Conservation (phyloP, 2,797 vertebrate genomes). For the Silurus aristotelis region DNA sequence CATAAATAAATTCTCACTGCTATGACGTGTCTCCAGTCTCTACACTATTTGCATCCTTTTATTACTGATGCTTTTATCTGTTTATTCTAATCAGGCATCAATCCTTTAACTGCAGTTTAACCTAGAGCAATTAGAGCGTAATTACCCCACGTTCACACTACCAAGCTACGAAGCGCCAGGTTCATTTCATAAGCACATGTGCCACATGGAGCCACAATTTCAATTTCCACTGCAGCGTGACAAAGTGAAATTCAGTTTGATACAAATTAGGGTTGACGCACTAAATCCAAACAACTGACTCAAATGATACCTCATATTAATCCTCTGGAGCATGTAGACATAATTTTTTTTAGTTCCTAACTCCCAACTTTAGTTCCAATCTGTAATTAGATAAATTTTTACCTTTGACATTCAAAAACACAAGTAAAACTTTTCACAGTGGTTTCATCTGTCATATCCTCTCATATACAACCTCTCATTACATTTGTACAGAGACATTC, state of each 20-base stretch:
- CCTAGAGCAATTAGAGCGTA: slow-evolving; percentile 25
- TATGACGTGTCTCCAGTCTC: slow-evolving; percentile 45
- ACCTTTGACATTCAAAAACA: neutral
- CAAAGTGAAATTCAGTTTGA: neutral
- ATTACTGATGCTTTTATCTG: slow-evolving; percentile 23
- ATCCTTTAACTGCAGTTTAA: slow-evolving; percentile 43
- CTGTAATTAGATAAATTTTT: neutral
- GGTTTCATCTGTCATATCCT: neutral
- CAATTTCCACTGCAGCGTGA: neutral
- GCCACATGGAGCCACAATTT: neutral
- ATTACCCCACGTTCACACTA: slow-evolving; percentile 16
- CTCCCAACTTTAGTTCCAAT: neutral
- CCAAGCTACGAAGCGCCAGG: slow-evolving; percentile 14
- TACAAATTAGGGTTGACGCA: neutral
- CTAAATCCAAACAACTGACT: neutral
- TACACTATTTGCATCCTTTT: slow-evolving; percentile 43
- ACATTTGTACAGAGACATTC: neutral
- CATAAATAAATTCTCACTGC: slow-evolving; percentile 39
- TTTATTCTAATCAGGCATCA: slow-evolving; percentile 53
- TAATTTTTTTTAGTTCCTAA: neutral
- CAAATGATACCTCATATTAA: neutral
- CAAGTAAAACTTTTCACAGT: neutral
- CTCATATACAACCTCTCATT: neutral
- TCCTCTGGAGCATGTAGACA: neutral
- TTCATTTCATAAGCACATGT: neutral